These are phyloP conservation scores for Mormyrops boulengeri DNA, from an alignment of 2,797 vertebrate species.

Conservation along the genomic window DNA sequence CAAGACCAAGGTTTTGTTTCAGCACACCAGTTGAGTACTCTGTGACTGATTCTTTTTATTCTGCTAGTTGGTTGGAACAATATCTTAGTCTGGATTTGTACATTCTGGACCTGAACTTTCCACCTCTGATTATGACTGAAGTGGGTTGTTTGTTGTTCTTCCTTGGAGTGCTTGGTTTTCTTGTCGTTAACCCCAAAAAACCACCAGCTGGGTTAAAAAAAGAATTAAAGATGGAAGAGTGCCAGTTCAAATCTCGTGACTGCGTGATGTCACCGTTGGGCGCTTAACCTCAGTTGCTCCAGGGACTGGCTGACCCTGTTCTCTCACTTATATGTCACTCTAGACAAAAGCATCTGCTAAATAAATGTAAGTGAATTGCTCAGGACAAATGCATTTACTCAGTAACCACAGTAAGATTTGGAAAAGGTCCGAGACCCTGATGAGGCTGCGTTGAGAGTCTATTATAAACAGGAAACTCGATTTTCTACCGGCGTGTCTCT, in stretches of 20 bases:
- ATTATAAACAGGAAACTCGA: not conserved
- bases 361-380: not conserved
- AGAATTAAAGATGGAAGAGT: not conserved
- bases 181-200: conserved; percentile 18
- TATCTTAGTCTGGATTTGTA: not conserved
- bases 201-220: not conserved
- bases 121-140: not conserved
- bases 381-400: not conserved
- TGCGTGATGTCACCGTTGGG: not conserved
- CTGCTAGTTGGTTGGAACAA: not conserved
- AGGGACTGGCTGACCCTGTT: not conserved
- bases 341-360: not conserved
- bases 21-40: not conserved
- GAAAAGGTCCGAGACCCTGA: conserved; percentile 19
- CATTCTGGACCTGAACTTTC: not conserved
- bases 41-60: not conserved
- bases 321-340: not conserved
- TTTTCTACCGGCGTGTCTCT: not conserved
- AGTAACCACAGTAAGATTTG: conserved; percentile 26
- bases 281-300: not conserved
- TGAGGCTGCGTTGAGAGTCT: conserved; percentile 4
- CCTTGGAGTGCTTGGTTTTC: not conserved
- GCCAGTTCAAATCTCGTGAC: not conserved
- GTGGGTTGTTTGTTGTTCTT: not conserved
- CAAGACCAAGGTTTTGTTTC: not conserved